Percentiles rank a stretch among this genome's conserved stretches.
Conservation (phyloP, 2,888 invertebrate species). For the Diarsia rubi region DNA sequence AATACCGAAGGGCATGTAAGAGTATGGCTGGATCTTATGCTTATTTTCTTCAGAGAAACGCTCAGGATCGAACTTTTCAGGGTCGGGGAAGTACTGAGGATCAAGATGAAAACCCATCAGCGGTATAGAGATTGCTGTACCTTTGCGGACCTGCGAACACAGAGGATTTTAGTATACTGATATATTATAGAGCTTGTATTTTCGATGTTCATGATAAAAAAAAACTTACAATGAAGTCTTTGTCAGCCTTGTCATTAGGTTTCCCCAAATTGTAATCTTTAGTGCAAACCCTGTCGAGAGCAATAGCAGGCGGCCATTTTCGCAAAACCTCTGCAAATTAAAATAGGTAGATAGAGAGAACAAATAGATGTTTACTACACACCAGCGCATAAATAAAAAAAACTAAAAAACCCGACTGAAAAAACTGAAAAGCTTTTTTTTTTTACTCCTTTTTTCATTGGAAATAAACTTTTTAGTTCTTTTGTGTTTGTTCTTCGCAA, state of each 20-base stretch:
- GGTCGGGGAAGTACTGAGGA: constrained; percentile 83
- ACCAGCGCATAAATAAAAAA: too few species aligned
- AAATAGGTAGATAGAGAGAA: neutral
- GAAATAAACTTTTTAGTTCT: too few species aligned
- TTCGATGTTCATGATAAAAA: neutral
- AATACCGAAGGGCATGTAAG: constrained; percentile 88
- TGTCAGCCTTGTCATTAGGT: constrained; percentile 72
- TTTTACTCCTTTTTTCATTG: too few species aligned
- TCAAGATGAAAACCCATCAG: constrained; percentile 50
- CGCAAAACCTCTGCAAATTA: constrained; percentile 27
- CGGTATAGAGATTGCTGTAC: constrained; percentile 46
- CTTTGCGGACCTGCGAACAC: constrained; percentile 44
- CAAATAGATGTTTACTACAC: neutral
- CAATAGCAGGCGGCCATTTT: constrained; percentile 83
- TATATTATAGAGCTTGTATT: neutral
- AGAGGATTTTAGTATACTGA: neutral
- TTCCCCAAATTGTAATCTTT: constrained; percentile 87
- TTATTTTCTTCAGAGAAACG: constrained; percentile 90
- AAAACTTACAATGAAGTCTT: constrained; percentile 79
- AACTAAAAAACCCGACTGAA: too few species aligned
- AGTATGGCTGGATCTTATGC: constrained; percentile 69
- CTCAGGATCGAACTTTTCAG: constrained; percentile 89
- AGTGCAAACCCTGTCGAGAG: constrained; percentile 86
- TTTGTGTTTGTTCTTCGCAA: too few species aligned
- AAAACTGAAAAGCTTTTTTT: too few species aligned